Base-by-base conservation (phyloP, 2,888 invertebrate genomes). In the Helleia helle region DNA sequence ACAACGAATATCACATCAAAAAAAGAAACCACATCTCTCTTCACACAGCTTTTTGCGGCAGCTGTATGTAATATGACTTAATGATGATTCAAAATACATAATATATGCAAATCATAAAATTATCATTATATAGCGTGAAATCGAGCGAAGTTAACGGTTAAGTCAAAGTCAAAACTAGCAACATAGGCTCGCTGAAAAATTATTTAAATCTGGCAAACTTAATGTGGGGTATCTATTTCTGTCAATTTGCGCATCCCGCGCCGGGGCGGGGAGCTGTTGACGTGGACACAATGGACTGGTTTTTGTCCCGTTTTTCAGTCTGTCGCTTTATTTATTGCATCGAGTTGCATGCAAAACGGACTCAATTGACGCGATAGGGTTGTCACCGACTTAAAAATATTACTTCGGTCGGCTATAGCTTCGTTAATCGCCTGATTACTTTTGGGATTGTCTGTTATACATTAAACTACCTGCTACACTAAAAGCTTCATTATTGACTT, bases 341-440 rank as follows among this genome's bases (percentile, higher is more conserved):
- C 52, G 63, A 59, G 52, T 60, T 61, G 63, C 65, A 74, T 74
- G 73, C 74, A 75, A 72, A 74, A 69, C 67, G 64, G 59, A 56
- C 59, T 56, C 59, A 64, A 65, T 71, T 71, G 67, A 69, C 64
- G 53, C 51, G 46, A 25, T 55, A 73, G 70, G 73, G 73, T 38
- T 73, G 63, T 40, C 51, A 17, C 18, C 26, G 2, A 12, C 18
- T 34, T 11, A n/a, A n/a, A n/a, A n/a, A n/a, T n/a, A n/a, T 15
- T 15, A 30, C 30, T 30, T 30, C 15, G 30, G 14, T 15, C 9
- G 8, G 30, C 4, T 6, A 18, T 18, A 18, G 6, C 18, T 18
- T 18, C 18, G 18, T 4, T 18, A n/a, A n/a, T n/a, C n/a, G n/a
- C n/a, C n/a, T n/a, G n/a, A n/a, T n/a, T n/a, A n/a, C n/a, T n/a